phyloP scores from a whole-genome alignment of 2,888 invertebrate genomes.

The Tenodera sinensis region DNA sequence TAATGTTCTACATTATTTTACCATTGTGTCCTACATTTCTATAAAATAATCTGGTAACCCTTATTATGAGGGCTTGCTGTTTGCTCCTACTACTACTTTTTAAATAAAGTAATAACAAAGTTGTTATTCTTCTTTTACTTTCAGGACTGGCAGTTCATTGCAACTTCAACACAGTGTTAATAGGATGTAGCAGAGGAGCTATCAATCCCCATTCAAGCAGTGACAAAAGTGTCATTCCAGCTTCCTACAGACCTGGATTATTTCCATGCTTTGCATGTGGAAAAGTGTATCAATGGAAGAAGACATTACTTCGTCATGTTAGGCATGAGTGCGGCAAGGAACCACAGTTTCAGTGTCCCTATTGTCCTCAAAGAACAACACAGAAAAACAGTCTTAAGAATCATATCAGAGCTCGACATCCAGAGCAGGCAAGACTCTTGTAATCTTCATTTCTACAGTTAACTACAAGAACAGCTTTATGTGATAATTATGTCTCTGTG shows the following conservation, averaged over 20 bases:
- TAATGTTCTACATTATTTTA: too few relatives aligned
- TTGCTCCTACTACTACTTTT: too few relatives aligned
- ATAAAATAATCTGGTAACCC: too few relatives aligned
- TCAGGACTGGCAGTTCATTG: background rate
- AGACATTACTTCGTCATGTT: constrained; percentile 28
- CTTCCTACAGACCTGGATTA: background rate
- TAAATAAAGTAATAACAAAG: background rate
- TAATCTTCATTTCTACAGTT: background rate
- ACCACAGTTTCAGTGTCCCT: constrained; percentile 34
- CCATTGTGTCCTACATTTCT: too few relatives aligned
- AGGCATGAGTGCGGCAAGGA: constrained; percentile 32
- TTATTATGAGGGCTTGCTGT: too few relatives aligned
- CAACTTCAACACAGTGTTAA: background rate
- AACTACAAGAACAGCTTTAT: background rate
- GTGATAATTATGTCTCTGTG: background rate
- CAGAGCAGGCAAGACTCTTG: background rate
- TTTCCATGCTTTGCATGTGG: constrained; percentile 23
- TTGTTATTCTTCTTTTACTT: background rate
- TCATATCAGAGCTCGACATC: constrained; percentile 17
- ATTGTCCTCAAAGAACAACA: constrained; percentile 34
- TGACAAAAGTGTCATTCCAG: background rate
- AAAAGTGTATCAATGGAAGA: constrained; percentile 28
- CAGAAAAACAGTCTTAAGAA: constrained; percentile 33
- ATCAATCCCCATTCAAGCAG: background rate
- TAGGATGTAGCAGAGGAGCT: background rate